These are phyloP conservation scores for Sapayoa aenigma DNA, from an alignment of 2,113 vertebrate genomes.

Conservation along the genomic window DNA sequence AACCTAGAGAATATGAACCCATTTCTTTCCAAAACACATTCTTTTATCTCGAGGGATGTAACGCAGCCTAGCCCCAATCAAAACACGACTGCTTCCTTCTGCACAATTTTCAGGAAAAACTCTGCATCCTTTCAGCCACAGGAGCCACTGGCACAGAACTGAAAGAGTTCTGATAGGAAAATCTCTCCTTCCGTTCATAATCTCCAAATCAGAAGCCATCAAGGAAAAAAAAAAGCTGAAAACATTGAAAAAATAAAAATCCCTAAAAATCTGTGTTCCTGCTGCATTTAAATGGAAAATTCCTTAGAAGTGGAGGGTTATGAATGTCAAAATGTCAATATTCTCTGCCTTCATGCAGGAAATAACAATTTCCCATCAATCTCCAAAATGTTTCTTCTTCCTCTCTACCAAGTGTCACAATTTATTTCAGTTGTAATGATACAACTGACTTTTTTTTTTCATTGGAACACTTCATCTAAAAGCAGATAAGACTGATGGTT, in stretches of 20 bases:
- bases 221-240: not conserved
- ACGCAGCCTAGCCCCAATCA: not conserved
- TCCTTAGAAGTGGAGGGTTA: not conserved
- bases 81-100: constrained; percentile 49
- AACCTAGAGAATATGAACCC: not conserved
- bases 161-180: not conserved
- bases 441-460: not conserved
- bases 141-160: not conserved
- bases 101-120: constrained; percentile 52
- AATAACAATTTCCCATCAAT: not conserved
- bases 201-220: not conserved
- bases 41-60: constrained; percentile 41
- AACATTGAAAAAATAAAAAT: not conserved
- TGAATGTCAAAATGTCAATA: not conserved
- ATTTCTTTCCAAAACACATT: not conserved
- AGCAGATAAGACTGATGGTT: not conserved
- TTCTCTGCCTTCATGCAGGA: not conserved
- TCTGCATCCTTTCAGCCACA: not conserved
- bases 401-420: not conserved
- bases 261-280: not conserved
- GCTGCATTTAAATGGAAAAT: not conserved
- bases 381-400: not conserved
- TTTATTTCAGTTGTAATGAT: not conserved
- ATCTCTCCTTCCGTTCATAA: not conserved
- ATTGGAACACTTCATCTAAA: not conserved